Base-by-base conservation (phyloP, 2,797 vertebrate species). In the Crocidura indochinensis region DNA sequence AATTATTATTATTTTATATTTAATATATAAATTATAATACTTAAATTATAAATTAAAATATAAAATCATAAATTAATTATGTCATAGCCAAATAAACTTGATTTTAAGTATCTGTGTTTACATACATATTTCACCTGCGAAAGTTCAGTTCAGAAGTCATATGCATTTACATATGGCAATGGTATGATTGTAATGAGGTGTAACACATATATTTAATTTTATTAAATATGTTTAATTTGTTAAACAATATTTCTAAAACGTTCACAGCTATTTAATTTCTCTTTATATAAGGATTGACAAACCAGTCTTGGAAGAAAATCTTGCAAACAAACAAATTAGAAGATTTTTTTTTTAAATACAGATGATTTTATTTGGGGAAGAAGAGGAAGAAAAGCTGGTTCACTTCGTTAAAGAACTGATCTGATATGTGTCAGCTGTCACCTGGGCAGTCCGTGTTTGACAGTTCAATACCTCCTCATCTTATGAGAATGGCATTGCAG, bases 381-480 rank as follows among this genome's bases (percentile, higher is more conserved):
- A 56, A 49, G 72, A 89, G 65, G 56, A 38, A 8, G 6, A 46
- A 81, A 94, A 93, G 8, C 49, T 71, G 89, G 62, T 67, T 95
- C 80, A 67, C 93, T 96, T 96, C 85, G 94, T 96, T 96, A 95
- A 95, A 95, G 72, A 93, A 92, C 95, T 97, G 96, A 98, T 98
- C 94, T 96, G 96, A 97, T 97, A 97, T 97, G 94, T 96, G 96
- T 98, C 97, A 95, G 96, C 97, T 98, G 97, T 98, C 98, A 97
- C 96, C 96, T 94, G 93, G 81, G 96, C 94, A 91, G 96, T 95
- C 94, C 89, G 95, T 47, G 65, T 85, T 92, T 97, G 98, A 97
- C 97, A 97, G 96, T 97, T 97, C 97, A 97, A 96, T 97, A 97
- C 95, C 88, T 94, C 84, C 97, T 96, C 96, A 94, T 97, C 97